Conservation (phyloP, 2,113 vertebrate genomes). For the Tapirus terrestris region DNA sequence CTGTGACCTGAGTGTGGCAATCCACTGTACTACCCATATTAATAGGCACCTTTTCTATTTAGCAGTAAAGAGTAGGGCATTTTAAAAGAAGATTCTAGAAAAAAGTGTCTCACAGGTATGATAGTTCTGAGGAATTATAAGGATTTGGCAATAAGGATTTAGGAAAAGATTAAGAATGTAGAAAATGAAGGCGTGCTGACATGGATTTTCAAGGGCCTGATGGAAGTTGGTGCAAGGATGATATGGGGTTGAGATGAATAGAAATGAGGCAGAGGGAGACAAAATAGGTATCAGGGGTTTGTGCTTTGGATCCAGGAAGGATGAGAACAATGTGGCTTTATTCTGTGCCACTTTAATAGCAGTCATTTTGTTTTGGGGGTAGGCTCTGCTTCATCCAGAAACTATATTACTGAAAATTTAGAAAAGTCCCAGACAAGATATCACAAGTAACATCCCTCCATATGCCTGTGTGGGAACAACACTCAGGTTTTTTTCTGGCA, state of each 20-base stretch:
- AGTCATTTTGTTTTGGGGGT: neutral
- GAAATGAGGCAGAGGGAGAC: neutral
- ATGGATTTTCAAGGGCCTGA: neutral
- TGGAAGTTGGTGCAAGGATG: neutral
- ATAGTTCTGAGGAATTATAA: neutral
- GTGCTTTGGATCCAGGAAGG: neutral
- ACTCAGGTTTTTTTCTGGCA: neutral
- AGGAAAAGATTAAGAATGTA: neutral
- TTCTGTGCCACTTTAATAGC: neutral
- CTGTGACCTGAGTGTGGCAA: accelerated
- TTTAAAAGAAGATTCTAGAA: neutral
- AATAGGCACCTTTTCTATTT: neutral
- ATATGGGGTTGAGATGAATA: neutral
- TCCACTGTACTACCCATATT: too few relatives aligned
- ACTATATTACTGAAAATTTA: neutral
- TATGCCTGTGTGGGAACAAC: neutral
- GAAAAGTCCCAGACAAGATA: neutral
- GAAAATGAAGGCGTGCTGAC: neutral
- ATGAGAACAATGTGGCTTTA: neutral
- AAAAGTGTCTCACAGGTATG: neutral
- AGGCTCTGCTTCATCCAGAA: neutral
- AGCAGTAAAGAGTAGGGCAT: neutral
- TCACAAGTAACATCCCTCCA: neutral
- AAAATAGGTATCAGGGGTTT: neutral
- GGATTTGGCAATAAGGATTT: neutral